Percentiles rank a stretch among this genome's conserved stretches.
Evolutionary conservation across 2,113 vertebrate species (phyloP).

Genomic region (Heliornis fulica): DNA sequence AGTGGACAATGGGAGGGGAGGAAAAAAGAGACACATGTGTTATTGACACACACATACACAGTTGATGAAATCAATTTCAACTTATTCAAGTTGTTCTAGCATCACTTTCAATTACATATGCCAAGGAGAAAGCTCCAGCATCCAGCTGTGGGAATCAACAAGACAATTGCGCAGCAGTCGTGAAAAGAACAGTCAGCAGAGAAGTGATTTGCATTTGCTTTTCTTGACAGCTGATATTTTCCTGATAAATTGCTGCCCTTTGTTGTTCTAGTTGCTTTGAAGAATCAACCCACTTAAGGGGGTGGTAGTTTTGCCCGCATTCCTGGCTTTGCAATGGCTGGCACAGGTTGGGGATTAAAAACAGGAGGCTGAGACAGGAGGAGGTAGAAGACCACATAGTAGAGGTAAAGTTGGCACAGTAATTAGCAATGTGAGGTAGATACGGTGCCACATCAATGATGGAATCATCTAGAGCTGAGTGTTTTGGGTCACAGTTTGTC

Average conservation of each 20-base stretch:
- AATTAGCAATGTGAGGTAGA: not conserved
- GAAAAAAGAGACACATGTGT: not conserved
- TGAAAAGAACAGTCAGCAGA: constrained; percentile 48
- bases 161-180: constrained; percentile 25
- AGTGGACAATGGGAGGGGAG: constrained; percentile 29
- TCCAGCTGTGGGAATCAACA: constrained; percentile 65
- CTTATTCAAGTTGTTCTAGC: constrained; percentile 45
- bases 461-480: not conserved
- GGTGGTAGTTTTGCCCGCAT: not conserved
- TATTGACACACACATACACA: not conserved
- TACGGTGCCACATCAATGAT: fast-evolving
- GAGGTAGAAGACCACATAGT: not conserved
- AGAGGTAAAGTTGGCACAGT: not conserved
- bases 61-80: constrained; percentile 38
- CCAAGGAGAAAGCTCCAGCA: constrained; percentile 46
- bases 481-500: not conserved
- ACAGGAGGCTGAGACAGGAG: not conserved
- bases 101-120: constrained; percentile 24
- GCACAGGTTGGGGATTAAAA: not conserved
- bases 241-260: constrained; percentile 64
- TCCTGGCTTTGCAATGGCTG: not conserved
- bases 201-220: constrained; percentile 44
- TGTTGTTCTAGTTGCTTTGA: constrained; percentile 50
- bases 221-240: constrained; percentile 64
- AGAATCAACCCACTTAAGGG: constrained; percentile 26